Evolutionary conservation across 2,113 vertebrate genomes (phyloP).

Genomic region (Cervus canadensis): DNA sequence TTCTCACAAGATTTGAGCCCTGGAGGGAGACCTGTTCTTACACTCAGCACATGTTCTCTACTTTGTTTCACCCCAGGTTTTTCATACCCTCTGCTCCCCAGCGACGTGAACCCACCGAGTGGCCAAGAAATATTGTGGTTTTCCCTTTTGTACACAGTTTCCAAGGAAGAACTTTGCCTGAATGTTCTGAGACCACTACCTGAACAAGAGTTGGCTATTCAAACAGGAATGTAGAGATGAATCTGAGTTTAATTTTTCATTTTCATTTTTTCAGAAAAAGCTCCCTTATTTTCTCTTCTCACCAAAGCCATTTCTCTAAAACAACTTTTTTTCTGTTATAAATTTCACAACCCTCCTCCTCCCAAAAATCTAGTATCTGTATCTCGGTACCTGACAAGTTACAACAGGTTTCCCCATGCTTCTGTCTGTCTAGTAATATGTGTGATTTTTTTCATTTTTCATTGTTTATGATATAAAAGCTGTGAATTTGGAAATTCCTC

Average conservation of each 20-base stretch:
- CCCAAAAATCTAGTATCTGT: neutral
- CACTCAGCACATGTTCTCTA: neutral
- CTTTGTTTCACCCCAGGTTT: neutral
- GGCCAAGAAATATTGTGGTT: neutral
- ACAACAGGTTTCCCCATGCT: neutral
- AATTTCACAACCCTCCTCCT: neutral
- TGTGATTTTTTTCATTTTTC: neutral
- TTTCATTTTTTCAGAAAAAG: slow-evolving; percentile 32
- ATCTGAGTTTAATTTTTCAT: slow-evolving; percentile 20
- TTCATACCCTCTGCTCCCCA: neutral
- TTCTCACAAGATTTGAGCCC: neutral
- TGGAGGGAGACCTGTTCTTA: neutral
- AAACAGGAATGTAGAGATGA: neutral
- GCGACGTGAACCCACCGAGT: neutral
- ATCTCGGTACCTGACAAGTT: neutral
- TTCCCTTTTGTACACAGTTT: neutral
- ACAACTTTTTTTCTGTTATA: neutral
- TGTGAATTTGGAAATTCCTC: slow-evolving; percentile 26
- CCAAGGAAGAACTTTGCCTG: neutral
- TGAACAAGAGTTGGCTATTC: neutral
- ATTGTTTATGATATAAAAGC: slow-evolving; percentile 33
- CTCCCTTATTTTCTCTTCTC: slow-evolving; percentile 50
- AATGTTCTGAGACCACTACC: neutral
- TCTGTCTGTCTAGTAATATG: neutral
- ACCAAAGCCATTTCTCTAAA: neutral